Base-by-base conservation (phyloP, 2,888 invertebrate genomes). In the Chrysolina haemoptera region DNA sequence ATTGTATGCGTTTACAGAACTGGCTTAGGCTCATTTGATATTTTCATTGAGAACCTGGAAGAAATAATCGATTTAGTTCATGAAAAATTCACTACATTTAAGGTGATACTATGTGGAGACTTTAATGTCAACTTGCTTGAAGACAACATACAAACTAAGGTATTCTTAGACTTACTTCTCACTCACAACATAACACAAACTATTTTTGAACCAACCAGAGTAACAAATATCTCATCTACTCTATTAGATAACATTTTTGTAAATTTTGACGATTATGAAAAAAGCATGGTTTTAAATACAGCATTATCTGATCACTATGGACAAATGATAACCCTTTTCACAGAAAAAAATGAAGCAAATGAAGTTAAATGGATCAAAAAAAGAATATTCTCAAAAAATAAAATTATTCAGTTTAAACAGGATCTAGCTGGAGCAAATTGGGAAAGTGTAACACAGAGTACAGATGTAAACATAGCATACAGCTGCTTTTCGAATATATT, bases 11-110 rank as follows among this genome's bases (percentile, higher is more conserved):
- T 62, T 14, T 62, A 62, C 62, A 18, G 59, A 59, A 59, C 59
- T 20, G 59, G 59, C 12, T 59, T 59, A 22, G 59, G 59, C 27
- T 59, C 62, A n/a, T 62, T 62, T 62, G 62, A 62, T 16, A 62
- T 62, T 62, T 62, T 62, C 16, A 62, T 35, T 62, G 62, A 62
- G 62, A 62, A 62, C 12, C 0, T 62, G 35, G 35, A 62, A 40
- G 62, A 62, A 62, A 59, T 59, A 59, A 59, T 59, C 22, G 59
- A 59, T 22, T 27, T 59, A 59, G 22, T 59, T 59, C 59, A 43
- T 43, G 43, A 43, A 43, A 43, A 43, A 43, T 43, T 43, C 43
- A 27, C 27, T 14, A 43, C 43, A 43, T 43, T 43, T 43, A 43
- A 43, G 43, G 43, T 43, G 1, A 43, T 43, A 43, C 43, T 43